A percentile compares a stretch with the other conserved stretches of the same genome.
Conservation (phyloP, 1,140 invertebrate genomes). For the Lethrus apterus region DNA sequence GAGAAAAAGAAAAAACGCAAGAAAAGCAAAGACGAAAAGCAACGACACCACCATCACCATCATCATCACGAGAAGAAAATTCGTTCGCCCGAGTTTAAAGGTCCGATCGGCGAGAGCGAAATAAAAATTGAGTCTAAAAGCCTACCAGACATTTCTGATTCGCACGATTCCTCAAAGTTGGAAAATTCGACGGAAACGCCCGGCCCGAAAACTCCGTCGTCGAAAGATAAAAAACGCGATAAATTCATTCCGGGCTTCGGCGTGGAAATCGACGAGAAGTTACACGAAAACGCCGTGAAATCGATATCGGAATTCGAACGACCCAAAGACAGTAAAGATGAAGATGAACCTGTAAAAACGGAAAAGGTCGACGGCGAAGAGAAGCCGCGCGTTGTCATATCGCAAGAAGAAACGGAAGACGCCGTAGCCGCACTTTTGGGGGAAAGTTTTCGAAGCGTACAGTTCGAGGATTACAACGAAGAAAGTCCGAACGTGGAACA, state of each 20-base stretch:
- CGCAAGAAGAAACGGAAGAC: constrained; percentile 87
- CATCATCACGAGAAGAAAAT: constrained; percentile 46
- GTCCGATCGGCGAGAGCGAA: background rate
- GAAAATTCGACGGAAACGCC: constrained; percentile 39
- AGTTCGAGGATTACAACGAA: constrained; percentile 47
- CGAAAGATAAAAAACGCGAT: constrained; percentile 43
- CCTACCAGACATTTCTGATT: constrained; percentile 34
- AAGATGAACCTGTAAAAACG: constrained; percentile 34
- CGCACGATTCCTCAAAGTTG: constrained; percentile 33
- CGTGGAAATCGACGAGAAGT: constrained; percentile 57
- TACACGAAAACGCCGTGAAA: constrained; percentile 74
- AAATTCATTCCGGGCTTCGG: constrained; percentile 65
- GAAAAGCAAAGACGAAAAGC: constrained; percentile 69
- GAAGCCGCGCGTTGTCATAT: constrained; percentile 75
- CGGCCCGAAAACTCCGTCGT: constrained; percentile 45
- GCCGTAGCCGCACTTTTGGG: constrained; percentile 80
- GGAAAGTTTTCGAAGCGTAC: constrained; percentile 64
- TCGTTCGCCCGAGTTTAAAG: constrained; percentile 27
- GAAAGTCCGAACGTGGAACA: constrained; percentile 39
- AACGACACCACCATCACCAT: constrained; percentile 58
- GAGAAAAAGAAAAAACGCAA: constrained; percentile 80
- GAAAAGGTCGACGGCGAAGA: constrained; percentile 48
- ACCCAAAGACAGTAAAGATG: constrained; percentile 34
- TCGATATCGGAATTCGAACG: constrained; percentile 57
- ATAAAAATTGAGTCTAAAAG: constrained; percentile 23